Evolutionary conservation across 2,888 invertebrate genomes (phyloP).

Genomic region (Chaetogeoica ovagalla): DNA sequence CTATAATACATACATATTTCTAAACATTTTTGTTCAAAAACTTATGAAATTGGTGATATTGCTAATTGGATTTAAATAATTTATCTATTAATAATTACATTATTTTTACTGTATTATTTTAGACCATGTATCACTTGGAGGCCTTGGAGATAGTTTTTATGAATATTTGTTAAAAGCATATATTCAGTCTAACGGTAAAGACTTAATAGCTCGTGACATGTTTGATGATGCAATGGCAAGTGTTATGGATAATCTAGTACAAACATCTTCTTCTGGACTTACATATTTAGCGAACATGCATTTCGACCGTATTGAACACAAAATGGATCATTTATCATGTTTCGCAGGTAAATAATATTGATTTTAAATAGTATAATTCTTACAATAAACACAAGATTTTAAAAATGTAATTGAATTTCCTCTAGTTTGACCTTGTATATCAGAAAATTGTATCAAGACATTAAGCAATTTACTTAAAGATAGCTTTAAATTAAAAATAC

Average conservation of each 20-base stretch:
- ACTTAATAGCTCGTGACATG: constrained; percentile 83
- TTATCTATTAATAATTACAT: no score
- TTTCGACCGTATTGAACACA: constrained; percentile 88
- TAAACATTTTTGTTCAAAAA: no score
- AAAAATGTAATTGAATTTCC: no score
- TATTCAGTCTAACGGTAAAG: constrained; percentile 80
- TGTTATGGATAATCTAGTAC: constrained; percentile 63
- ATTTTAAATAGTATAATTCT: no score
- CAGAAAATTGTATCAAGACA: no score
- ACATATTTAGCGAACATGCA: constrained; percentile 89
- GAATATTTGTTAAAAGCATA: constrained; percentile 96
- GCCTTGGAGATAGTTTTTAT: constrained; percentile 97
- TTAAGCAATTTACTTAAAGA: no score
- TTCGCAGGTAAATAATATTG: constrained; percentile 74
- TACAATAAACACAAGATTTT: no score
- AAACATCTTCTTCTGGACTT: constrained; percentile 77
- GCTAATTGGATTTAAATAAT: no score
- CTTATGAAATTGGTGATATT: no score
- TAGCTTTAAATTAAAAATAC: no score
- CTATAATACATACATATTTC: no score
- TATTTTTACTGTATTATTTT: constrained; percentile 57
- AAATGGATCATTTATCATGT: constrained; percentile 98
- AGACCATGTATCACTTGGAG: constrained; percentile 97
- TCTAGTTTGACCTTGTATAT: no score
- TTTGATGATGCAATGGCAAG: constrained; percentile 92